phyloP scores from a whole-genome alignment of 2,113 vertebrate species.

The Romanogobio albipinnatus region DNA sequence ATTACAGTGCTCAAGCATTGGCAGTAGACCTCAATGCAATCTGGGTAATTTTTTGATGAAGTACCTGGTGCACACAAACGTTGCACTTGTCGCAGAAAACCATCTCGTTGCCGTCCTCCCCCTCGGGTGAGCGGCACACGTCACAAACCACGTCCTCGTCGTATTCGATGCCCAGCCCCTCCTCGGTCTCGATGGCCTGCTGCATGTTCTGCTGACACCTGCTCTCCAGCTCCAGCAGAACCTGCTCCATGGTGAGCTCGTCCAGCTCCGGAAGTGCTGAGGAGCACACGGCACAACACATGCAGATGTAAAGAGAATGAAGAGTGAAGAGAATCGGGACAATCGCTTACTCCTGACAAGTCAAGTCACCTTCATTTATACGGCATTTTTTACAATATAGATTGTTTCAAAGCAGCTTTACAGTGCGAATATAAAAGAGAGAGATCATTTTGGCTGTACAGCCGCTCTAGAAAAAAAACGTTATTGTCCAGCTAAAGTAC shows the following conservation, averaged over 20 bases:
- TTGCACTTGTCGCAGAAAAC: constrained; percentile 99
- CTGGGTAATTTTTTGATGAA: background rate
- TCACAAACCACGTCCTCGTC: constrained; percentile 98
- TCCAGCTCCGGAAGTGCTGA: constrained; percentile 89
- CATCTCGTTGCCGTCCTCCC: constrained; percentile 98
- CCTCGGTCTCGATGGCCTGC: constrained; percentile 91
- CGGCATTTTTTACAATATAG: too few species aligned
- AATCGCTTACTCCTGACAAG: too few species aligned
- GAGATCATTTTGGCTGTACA: too few species aligned
- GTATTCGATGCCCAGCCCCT: constrained; percentile 96
- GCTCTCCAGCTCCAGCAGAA: constrained; percentile 90
- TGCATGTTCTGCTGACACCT: constrained; percentile 92
- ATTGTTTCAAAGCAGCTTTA: too few species aligned
- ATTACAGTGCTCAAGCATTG: too few species aligned
- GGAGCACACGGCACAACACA: background rate
- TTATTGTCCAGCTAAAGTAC: too few species aligned
- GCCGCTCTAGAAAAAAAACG: too few species aligned
- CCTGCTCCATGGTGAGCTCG: constrained; percentile 90
- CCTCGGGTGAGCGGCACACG: constrained; percentile 94
- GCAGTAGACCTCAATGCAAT: background rate
- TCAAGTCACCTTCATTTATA: too few species aligned
- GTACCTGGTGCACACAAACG: constrained; percentile 95
- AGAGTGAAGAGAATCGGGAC: too few species aligned
- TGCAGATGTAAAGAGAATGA: too few species aligned
- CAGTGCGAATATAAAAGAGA: too few species aligned